Percentiles rank a stretch among this genome's conserved stretches.
These are phyloP conservation scores for Caenorhabditis macrosperma DNA, from an alignment of 2,888 invertebrate genomes.

Conservation along the genomic window DNA sequence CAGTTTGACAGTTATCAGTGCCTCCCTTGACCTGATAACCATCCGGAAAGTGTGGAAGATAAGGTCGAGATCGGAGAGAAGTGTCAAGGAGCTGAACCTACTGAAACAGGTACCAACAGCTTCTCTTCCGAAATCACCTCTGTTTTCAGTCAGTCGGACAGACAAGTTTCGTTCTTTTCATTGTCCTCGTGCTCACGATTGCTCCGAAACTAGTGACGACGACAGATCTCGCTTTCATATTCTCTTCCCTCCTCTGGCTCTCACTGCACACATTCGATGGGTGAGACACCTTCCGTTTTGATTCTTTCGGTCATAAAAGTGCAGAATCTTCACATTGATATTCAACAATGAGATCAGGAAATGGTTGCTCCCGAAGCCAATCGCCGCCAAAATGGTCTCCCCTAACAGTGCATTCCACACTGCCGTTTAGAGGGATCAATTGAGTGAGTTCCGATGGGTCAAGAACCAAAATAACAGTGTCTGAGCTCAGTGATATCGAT, in stretches of 20 bases:
- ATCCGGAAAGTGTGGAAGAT: constrained; percentile 19
- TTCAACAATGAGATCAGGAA: not conserved
- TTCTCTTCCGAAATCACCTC: too few species aligned
- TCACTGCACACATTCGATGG: not conserved
- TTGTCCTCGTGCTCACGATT: not conserved
- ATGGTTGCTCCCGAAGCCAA: not conserved
- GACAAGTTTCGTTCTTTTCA: not conserved
- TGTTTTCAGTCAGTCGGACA: not conserved
- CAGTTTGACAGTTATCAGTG: constrained; percentile 13
- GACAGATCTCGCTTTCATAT: not conserved
- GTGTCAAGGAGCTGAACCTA: constrained; percentile 16
- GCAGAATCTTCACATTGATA: not conserved
- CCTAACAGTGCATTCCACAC: not conserved
- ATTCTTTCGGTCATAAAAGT: too few species aligned
- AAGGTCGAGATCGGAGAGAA: not conserved
- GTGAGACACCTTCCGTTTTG: not conserved
- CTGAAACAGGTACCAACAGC: constrained; percentile 19
- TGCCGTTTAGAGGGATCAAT: not conserved
- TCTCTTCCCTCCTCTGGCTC: not conserved
- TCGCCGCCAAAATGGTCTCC: not conserved
- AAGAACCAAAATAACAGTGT: too few species aligned
- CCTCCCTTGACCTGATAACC: constrained; percentile 10
- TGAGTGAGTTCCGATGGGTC: too few species aligned
- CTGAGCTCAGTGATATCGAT: too few species aligned
- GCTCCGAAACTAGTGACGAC: not conserved